Percentiles rank a stretch among this genome's conserved stretches.
Conservation (phyloP, 2,113 vertebrate species). For the Urocynchramus pylzowi region DNA sequence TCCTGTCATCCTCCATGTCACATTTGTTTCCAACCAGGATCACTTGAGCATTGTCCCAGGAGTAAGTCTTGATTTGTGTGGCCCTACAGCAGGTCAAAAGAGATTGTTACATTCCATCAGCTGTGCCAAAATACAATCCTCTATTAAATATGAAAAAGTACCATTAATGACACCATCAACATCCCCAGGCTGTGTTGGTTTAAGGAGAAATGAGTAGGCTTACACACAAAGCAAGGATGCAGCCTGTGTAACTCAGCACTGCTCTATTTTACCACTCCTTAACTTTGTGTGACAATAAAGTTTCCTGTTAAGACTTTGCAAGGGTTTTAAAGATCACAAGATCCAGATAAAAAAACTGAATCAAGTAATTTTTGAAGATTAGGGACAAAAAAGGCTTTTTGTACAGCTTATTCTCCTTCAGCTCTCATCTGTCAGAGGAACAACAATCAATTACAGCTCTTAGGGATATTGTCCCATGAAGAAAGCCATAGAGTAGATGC, state of each 20-base stretch:
- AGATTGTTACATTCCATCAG: not conserved
- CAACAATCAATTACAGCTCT: not conserved
- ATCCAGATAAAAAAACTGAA: not conserved
- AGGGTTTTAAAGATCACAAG: not conserved
- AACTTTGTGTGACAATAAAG: not conserved
- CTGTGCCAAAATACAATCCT: not conserved
- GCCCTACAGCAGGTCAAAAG: conserved; percentile 78
- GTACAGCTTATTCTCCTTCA: not conserved
- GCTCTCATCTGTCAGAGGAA: not conserved
- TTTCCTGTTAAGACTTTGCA: not conserved
- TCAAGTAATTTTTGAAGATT: not conserved
- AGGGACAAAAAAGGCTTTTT: not conserved
- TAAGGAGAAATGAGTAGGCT: not conserved
- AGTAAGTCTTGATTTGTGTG: conserved; percentile 98
- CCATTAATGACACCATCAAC: not conserved
- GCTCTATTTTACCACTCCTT: not conserved
- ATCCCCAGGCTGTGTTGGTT: not conserved
- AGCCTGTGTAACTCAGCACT: not conserved
- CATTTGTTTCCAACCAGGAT: conserved; percentile 98
- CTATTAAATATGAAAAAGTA: not conserved
- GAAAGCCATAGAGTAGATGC: not conserved
- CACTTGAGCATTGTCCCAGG: conserved; percentile 97
- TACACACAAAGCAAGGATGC: not conserved
- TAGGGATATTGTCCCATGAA: not conserved
- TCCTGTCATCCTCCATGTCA: conserved; percentile 95